Percentiles rank a stretch among this genome's conserved stretches.
Conservation (phyloP, 2,888 invertebrate genomes). For the Philopedon plagiatum region DNA sequence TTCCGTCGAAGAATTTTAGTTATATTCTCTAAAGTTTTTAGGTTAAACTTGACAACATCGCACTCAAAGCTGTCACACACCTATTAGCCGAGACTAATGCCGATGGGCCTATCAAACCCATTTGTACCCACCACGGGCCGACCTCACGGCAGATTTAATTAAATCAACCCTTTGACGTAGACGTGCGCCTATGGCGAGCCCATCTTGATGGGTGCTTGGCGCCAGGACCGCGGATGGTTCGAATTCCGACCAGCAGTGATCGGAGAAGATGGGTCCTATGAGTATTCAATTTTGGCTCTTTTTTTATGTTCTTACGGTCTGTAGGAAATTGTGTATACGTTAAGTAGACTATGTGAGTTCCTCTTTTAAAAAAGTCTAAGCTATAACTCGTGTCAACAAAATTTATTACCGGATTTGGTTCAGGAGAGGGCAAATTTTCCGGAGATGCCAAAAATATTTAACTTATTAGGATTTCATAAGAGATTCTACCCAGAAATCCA, state of each 20-base stretch:
- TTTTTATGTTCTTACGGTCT: neutral
- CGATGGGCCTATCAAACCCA: slow-evolving; percentile 44
- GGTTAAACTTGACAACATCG: neutral
- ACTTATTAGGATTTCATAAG: too few species aligned
- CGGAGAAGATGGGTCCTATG: neutral
- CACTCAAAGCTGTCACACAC: slow-evolving; percentile 7
- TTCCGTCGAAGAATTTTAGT: too few species aligned
- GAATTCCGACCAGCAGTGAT: slow-evolving; percentile 30
- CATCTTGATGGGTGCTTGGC: slow-evolving; percentile 47
- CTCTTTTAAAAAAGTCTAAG: too few species aligned
- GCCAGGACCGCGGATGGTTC: slow-evolving; percentile 42
- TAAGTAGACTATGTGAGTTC: too few species aligned
- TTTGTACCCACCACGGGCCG: slow-evolving; percentile 45
- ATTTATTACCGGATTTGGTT: too few species aligned
- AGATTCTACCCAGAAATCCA: too few species aligned
- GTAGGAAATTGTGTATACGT: too few species aligned
- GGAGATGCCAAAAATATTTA: too few species aligned
- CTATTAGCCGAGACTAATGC: slow-evolving; percentile 22
- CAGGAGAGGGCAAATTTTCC: too few species aligned
- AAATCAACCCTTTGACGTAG: slow-evolving; percentile 51
- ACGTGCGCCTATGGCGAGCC: slow-evolving; percentile 48
- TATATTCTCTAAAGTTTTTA: too few species aligned
- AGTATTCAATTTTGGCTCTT: neutral
- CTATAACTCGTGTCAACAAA: too few species aligned
- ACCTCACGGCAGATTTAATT: slow-evolving; percentile 45